phyloP scores from a whole-genome alignment of 2,888 invertebrate species.

The Blastobasis adustella region DNA sequence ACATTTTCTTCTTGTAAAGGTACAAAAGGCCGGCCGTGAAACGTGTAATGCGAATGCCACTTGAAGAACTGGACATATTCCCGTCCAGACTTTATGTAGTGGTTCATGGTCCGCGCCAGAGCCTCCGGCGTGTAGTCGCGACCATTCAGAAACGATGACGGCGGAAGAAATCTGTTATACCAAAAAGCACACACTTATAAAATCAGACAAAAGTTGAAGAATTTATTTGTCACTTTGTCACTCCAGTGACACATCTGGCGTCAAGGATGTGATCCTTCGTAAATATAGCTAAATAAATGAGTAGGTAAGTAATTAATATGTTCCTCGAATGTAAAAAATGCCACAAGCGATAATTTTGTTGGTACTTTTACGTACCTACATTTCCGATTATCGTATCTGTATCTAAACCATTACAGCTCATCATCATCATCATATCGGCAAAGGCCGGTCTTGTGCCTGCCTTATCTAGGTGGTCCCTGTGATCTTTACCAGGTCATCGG shows the following conservation, averaged over 20 bases:
- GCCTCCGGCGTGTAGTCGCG: constrained; percentile 19
- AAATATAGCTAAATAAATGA: not conserved
- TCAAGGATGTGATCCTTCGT: not conserved
- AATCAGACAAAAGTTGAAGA: not conserved
- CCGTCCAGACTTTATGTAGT: constrained; percentile 29
- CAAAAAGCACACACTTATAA: not conserved
- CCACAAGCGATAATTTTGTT: too few relatives aligned
- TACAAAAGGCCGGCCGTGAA: constrained; percentile 23
- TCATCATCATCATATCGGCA: too few relatives aligned
- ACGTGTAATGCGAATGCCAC: constrained; percentile 43
- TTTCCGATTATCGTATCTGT: too few relatives aligned
- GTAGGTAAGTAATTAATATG: too few relatives aligned
- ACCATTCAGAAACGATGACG: constrained; percentile 50
- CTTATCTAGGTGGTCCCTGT: too few relatives aligned
- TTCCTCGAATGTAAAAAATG: too few relatives aligned
- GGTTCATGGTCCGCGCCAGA: constrained; percentile 36
- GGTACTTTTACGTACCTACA: too few relatives aligned
- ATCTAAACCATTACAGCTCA: too few relatives aligned
- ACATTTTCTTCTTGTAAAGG: too few relatives aligned
- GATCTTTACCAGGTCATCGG: too few relatives aligned
- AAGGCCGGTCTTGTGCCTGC: too few relatives aligned
- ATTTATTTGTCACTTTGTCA: not conserved
- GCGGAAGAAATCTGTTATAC: constrained; percentile 53
- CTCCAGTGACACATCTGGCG: not conserved
- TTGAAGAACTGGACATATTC: constrained; percentile 38